Conservation (phyloP, 2,797 vertebrate species). For the Masticophis lateralis region DNA sequence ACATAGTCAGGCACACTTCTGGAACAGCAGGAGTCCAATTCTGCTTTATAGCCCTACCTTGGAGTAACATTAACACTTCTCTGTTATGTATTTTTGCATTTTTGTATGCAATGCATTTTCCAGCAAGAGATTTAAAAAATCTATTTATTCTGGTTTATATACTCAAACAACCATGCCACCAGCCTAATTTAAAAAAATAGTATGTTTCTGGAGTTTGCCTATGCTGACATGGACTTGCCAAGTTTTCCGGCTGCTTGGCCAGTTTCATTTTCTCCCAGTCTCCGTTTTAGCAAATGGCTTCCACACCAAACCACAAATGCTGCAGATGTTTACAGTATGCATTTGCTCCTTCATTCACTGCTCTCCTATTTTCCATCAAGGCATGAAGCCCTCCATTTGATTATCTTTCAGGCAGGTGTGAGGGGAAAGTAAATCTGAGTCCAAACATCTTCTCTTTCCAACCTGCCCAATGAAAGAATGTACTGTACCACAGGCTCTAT, state of each 20-base stretch:
- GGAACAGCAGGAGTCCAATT: slow-evolving; percentile 4
- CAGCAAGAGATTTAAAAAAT: background rate
- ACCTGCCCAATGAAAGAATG: background rate
- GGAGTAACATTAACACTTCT: background rate
- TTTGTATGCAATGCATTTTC: background rate
- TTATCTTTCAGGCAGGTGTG: background rate
- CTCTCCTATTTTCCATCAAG: background rate
- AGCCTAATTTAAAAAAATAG: background rate
- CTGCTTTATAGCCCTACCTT: background rate
- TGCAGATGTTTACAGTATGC: background rate
- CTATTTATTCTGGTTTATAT: background rate
- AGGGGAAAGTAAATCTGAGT: background rate
- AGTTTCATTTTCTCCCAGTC: background rate
- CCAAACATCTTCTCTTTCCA: background rate
- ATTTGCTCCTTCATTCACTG: background rate
- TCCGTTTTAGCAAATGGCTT: background rate
- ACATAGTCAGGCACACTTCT: background rate
- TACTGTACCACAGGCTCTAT: background rate
- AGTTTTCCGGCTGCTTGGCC: background rate
- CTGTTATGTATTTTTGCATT: background rate
- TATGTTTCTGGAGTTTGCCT: background rate
- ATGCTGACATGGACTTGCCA: background rate
- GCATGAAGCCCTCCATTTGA: background rate
- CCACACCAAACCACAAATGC: background rate
- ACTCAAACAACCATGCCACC: background rate